Evolutionary conservation across 2,888 invertebrate species (phyloP), one percentile per base, ranked within the genome.

Genomic region (Gerosis bhagava): DNA sequence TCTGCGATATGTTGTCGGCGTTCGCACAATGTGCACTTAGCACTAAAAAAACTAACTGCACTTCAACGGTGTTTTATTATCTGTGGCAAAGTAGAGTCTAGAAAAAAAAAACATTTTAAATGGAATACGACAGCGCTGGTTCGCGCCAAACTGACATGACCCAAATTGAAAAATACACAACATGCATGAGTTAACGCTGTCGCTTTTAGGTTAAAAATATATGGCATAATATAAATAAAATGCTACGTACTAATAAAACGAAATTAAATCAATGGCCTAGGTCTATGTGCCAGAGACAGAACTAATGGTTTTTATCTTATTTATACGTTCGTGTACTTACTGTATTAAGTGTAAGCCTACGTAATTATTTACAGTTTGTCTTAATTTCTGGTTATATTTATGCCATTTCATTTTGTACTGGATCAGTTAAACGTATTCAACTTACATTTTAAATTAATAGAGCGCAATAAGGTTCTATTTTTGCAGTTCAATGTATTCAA

Each of bases 261-360:
- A n/a, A n/a, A n/a, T n/a, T n/a, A n/a, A n/a, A n/a, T n/a, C n/a
- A n/a, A n/a, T n/a, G n/a, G n/a, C n/a, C n/a, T n/a, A n/a, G n/a
- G n/a, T n/a, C n/a, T 11, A 22, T 12, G 35, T 22, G 24, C 17
- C 26, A 34, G 40, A 47, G 47, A 35, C 40, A 40, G 12, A 28
- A 24, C 28, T 55, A 56, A 56, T 56, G 56, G 48, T 55, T 46
- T 53, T 58, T 56, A n/a, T n/a, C n/a, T n/a, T 55, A 59, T 56
- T 58, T 55, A 51, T 54, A 35, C 41, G 19, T 32, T 41, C 48
- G 16, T n/a, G n/a, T n/a, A n/a, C n/a, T n/a, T n/a, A n/a, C n/a
- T n/a, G n/a, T n/a, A n/a, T n/a, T n/a, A n/a, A n/a, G n/a, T n/a
- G n/a, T n/a, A n/a, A n/a, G n/a, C n/a, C n/a, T n/a, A n/a, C n/a